A percentile compares a stretch with the other conserved stretches of the same genome.
Evolutionary conservation across 1,140 invertebrate species (phyloP).

Genomic region (Drosophila tani): DNA sequence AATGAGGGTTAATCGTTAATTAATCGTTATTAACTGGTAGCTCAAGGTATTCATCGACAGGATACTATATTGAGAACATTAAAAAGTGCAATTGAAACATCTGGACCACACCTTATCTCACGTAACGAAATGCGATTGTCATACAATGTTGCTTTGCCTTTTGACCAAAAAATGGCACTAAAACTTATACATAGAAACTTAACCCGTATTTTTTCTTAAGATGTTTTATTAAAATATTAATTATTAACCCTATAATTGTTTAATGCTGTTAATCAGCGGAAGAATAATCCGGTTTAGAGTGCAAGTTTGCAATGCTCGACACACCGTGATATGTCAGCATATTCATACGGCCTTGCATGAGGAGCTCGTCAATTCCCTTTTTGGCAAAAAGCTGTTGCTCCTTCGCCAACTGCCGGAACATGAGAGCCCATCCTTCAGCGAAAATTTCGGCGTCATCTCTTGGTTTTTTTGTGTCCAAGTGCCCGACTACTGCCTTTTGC

Average conservation of each 20-base stretch:
- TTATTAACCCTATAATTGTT: neutral
- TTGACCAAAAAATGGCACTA: too few relatives aligned
- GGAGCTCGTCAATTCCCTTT: neutral
- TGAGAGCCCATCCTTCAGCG: neutral
- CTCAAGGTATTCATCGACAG: neutral
- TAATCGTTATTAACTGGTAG: too few relatives aligned
- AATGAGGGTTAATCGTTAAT: too few relatives aligned
- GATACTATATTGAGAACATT: too few relatives aligned
- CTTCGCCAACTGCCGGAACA: neutral
- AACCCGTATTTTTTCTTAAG: too few relatives aligned
- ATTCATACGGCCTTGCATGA: neutral
- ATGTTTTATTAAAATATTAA: too few relatives aligned
- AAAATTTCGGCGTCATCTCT: neutral
- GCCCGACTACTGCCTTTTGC: neutral
- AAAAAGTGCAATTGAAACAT: too few relatives aligned
- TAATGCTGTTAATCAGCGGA: neutral
- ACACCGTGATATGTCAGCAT: neutral
- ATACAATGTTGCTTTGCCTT: too few relatives aligned
- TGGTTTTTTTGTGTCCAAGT: neutral
- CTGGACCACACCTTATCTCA: too few relatives aligned
- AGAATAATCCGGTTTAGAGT: neutral
- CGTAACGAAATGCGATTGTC: too few relatives aligned
- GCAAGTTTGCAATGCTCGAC: slow-evolving; percentile 2
- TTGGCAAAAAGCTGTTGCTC: slow-evolving; percentile 1
- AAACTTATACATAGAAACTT: too few relatives aligned